Percentiles rank a stretch among this genome's conserved stretches.
phyloP scores from a whole-genome alignment of 2,113 vertebrate genomes.

The Halcyon malimbica region DNA sequence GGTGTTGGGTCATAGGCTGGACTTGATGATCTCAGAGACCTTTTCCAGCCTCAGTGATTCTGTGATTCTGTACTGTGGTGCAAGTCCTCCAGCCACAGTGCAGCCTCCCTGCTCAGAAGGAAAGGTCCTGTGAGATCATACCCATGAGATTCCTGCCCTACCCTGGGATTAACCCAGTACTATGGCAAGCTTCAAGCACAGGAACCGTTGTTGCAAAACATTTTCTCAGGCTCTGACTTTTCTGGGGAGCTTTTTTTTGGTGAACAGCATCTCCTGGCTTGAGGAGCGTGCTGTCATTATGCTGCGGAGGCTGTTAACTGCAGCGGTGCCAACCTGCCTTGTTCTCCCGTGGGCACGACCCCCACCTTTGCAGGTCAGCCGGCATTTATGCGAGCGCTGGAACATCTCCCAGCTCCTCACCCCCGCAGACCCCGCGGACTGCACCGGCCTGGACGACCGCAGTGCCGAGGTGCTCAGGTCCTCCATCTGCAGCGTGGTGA shows the following conservation, averaged over 20 bases:
- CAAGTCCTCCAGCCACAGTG: background rate
- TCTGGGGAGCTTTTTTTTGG: background rate
- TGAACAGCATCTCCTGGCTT: background rate
- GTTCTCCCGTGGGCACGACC: background rate
- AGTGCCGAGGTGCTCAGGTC: constrained; percentile 74
- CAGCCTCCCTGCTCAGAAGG: background rate
- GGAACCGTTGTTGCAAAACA: background rate
- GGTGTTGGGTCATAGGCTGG: too few species aligned
- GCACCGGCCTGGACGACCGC: constrained; percentile 71
- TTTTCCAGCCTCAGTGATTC: too few species aligned
- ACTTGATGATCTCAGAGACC: too few species aligned
- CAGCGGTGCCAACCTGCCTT: background rate
- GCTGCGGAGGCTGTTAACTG: background rate
- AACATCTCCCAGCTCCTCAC: constrained; percentile 81
- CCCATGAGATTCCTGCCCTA: background rate
- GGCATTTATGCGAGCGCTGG: constrained; percentile 80
- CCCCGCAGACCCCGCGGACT: constrained; percentile 66
- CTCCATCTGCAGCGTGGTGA: constrained; percentile 80
- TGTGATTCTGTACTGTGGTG: background rate
- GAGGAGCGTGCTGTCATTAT: fast-evolving
- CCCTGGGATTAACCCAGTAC: background rate
- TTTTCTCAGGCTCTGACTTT: background rate
- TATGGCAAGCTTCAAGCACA: background rate
- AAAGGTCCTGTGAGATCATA: background rate
- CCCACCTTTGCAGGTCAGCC: constrained; percentile 75